These are phyloP conservation scores for Acanthochromis polyacanthus DNA, from an alignment of 2,113 vertebrate species.

Conservation along the genomic window DNA sequence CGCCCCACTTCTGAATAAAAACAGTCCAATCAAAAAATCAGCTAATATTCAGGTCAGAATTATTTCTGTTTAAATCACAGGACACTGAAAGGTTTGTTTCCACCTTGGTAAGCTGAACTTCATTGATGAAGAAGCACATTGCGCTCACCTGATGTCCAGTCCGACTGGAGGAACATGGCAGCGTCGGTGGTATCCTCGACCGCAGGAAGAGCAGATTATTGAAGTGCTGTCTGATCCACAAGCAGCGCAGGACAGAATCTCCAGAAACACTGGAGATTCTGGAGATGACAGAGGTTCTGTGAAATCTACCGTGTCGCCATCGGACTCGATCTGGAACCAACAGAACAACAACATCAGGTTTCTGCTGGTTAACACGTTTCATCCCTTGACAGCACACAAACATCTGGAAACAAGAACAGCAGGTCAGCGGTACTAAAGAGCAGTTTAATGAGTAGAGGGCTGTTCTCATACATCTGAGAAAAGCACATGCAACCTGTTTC, in stretches of 20 bases:
- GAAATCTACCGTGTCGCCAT: neutral
- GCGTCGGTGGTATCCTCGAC: conserved; percentile 44
- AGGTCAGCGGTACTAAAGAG: too few species aligned
- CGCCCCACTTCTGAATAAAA: too few species aligned
- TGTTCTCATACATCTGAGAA: too few species aligned
- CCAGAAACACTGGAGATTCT: conserved; percentile 10
- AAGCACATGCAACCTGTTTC: too few species aligned
- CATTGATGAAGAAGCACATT: neutral
- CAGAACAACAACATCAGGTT: neutral
- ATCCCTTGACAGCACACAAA: too few species aligned
- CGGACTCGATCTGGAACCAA: conserved; percentile 19
- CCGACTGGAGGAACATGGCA: conserved; percentile 48
- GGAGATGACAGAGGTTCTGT: neutral
- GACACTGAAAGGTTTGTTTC: neutral
- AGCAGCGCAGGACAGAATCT: conserved; percentile 25
- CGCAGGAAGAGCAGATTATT: conserved; percentile 25
- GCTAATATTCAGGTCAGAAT: too few species aligned
- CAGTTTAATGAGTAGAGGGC: too few species aligned
- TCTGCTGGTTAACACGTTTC: too few species aligned
- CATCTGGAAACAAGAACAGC: too few species aligned
- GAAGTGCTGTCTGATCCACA: conserved; percentile 3
- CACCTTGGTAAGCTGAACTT: neutral
- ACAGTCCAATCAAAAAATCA: too few species aligned
- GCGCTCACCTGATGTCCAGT: conserved; percentile 19
- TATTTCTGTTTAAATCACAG: too few species aligned